Evolutionary conservation across 2,888 invertebrate species (phyloP).

Genomic region (Loripinus fragilis): DNA sequence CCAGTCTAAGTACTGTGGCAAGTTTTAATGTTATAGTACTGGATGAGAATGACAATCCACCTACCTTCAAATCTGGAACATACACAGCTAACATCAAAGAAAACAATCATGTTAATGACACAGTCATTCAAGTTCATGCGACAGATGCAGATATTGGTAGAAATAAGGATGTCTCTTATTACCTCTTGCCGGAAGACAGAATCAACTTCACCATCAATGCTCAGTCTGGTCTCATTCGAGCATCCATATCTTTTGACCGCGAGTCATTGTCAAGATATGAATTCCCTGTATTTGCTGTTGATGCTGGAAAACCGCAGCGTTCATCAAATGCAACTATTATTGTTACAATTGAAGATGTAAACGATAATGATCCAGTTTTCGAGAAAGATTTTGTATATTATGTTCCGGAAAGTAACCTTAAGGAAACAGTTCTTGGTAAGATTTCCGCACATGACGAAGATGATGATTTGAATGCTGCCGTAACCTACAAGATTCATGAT

Average conservation of each 20-base stretch:
- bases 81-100: conserved; percentile 67
- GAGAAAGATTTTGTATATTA: conserved; percentile 63
- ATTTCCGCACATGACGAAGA: conserved; percentile 72
- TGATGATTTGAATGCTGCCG: conserved; percentile 62
- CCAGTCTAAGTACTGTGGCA: conserved; percentile 48
- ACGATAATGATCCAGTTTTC: conserved; percentile 75
- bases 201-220: conserved; percentile 66
- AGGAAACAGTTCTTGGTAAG: conserved; percentile 65
- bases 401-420: conserved; percentile 66
- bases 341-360: conserved; percentile 71
- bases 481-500: conserved; percentile 56
- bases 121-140: conserved; percentile 67
- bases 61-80: conserved; percentile 87
- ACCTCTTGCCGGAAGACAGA: conserved; percentile 50
- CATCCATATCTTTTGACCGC: conserved; percentile 69
- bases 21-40: conserved; percentile 84
- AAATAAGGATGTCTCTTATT: conserved; percentile 68
- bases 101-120: conserved; percentile 65
- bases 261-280: conserved; percentile 65
- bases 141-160: conserved; percentile 66
- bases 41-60: conserved; percentile 96
- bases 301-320: conserved; percentile 67
- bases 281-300: conserved; percentile 70
- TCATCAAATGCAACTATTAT: conserved; percentile 66
- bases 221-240: conserved; percentile 70